Conservation (phyloP, 2,113 vertebrate species). For the Orthonyx spaldingii region DNA sequence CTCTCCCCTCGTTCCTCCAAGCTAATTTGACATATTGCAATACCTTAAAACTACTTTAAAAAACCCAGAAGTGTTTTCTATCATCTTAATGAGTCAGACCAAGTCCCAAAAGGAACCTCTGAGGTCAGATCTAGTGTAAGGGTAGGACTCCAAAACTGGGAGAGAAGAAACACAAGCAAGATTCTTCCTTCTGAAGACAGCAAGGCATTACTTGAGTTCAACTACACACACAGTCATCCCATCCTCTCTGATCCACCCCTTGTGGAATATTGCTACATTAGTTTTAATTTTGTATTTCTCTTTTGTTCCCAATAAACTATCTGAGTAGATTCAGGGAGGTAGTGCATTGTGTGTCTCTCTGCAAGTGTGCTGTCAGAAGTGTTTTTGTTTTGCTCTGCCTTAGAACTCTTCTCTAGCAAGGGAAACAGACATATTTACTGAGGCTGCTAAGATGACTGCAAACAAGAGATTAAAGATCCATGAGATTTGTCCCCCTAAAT, state of each 20-base stretch:
- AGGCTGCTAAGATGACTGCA: background rate
- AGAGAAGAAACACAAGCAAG: background rate
- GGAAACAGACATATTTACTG: background rate
- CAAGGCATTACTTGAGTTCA: background rate
- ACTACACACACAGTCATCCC: background rate
- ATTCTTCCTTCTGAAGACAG: background rate
- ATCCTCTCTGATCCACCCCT: background rate
- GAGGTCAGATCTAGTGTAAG: background rate
- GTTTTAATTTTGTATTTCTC: background rate
- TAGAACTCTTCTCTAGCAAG: background rate
- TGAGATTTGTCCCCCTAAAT: background rate
- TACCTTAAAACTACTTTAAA: background rate
- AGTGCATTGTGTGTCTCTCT: background rate
- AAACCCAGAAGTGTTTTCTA: background rate
- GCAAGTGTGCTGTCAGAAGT: background rate
- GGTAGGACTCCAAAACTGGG: background rate
- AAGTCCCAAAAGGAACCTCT: background rate
- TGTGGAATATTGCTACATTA: background rate
- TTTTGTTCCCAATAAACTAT: background rate
- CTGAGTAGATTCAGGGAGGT: background rate
- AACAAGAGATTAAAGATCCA: background rate
- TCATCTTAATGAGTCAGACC: background rate
- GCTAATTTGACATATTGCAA: background rate
- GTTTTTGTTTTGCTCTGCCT: background rate
- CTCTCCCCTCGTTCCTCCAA: background rate